Percentiles rank a stretch among this genome's conserved stretches.
phyloP scores from a whole-genome alignment of 1,140 invertebrate genomes.

The Lucilia cuprina region DNA sequence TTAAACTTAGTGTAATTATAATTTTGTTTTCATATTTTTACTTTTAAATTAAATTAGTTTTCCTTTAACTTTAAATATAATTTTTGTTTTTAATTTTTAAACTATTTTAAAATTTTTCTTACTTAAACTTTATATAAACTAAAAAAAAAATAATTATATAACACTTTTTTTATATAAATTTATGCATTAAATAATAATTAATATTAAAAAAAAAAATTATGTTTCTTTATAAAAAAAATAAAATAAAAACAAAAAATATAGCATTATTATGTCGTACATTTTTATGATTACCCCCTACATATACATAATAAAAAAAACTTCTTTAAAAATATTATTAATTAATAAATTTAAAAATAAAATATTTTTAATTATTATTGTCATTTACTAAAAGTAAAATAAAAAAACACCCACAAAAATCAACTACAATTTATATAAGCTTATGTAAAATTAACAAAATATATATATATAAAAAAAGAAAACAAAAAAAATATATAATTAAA shows the following conservation, averaged over 20 bases:
- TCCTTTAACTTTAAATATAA: not conserved
- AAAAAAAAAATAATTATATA: conserved; percentile 6
- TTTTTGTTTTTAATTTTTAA: not conserved
- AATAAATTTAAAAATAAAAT: not conserved
- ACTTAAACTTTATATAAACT: conserved; percentile 17
- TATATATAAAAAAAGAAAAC: not conserved
- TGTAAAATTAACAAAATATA: conserved; percentile 8
- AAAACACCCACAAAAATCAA: conserved; percentile 10
- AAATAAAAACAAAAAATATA: not conserved
- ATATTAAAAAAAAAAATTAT: not conserved
- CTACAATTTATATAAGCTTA: conserved; percentile 29
- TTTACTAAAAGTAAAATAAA: conserved; percentile 41
- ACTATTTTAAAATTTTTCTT: conserved; percentile 19
- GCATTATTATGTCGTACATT: conserved; percentile 29
- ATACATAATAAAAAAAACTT: conserved; percentile 35
- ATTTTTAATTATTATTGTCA: conserved; percentile 21
- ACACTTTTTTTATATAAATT: conserved; percentile 36
- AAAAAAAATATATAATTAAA: not conserved
- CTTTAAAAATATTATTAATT: not conserved
- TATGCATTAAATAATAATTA: not conserved
- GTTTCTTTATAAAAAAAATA: conserved; percentile 5
- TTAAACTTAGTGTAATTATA: not conserved
- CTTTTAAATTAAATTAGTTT: not conserved
- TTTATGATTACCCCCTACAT: conserved; percentile 27
- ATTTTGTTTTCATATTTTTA: not conserved